Conservation (phyloP, 1,140 invertebrate species). For the Ectropis grisescens region DNA sequence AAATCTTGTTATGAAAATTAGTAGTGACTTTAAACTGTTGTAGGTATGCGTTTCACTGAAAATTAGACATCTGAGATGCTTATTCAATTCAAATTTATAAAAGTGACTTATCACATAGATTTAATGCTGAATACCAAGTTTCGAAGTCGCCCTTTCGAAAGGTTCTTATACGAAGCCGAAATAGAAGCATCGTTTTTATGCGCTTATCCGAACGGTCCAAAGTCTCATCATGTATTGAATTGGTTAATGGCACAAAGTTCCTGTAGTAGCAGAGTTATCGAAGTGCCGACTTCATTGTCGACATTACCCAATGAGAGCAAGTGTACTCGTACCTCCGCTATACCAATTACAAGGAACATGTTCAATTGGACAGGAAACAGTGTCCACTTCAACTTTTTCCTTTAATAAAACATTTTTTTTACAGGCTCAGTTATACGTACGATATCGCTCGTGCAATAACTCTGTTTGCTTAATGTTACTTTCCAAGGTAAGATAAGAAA, state of each 20-base stretch:
- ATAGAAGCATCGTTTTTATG: conserved; percentile 4
- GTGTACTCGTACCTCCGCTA: conserved; percentile 26
- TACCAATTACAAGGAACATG: conserved; percentile 40
- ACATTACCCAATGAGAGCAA: conserved; percentile 40
- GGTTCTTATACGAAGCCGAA: neutral
- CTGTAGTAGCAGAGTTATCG: conserved; percentile 43
- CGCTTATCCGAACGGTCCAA: conserved; percentile 24
- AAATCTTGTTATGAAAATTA: no score
- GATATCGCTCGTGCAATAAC: no score
- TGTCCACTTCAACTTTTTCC: no score
- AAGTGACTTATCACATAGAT: neutral
- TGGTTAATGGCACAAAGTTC: conserved; percentile 51
- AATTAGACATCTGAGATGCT: no score
- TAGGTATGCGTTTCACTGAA: neutral
- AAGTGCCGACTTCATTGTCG: conserved; percentile 31
- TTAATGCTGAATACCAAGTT: no score
- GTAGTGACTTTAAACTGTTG: neutral
- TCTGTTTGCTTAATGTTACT: no score
- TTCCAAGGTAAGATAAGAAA: no score
- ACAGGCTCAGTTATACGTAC: no score
- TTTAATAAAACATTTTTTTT: no score
- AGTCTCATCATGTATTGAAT: conserved; percentile 48
- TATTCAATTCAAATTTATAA: no score
- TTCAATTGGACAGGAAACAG: conserved; percentile 33
- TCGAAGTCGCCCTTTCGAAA: neutral